A percentile compares a stretch with the other conserved stretches of the same genome.
Evolutionary conservation across 2,113 vertebrate genomes (phyloP).

Genomic region (Otolemur garnettii): DNA sequence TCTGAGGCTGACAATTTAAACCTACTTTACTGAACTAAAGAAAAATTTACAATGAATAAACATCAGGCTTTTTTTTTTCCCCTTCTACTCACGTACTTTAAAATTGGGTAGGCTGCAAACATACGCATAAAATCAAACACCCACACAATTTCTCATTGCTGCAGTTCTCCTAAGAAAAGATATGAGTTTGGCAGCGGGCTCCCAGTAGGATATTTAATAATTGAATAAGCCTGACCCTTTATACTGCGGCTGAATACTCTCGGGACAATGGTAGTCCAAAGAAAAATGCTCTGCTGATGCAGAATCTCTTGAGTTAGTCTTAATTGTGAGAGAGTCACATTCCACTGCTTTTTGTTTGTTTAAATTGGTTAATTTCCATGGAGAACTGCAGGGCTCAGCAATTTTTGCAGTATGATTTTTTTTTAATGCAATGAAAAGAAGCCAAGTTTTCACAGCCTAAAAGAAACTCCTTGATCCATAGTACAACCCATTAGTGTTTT

Average conservation of each 20-base stretch:
- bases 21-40: slow-evolving; percentile 15
- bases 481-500: slow-evolving; percentile 56
- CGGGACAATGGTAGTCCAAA: slow-evolving; percentile 21
- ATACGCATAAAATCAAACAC: slow-evolving; percentile 71
- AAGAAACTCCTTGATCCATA: slow-evolving; percentile 63
- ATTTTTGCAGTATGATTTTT: slow-evolving; percentile 46
- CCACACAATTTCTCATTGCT: slow-evolving; percentile 49
- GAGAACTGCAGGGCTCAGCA: slow-evolving; percentile 62
- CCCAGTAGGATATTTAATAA: slow-evolving; percentile 73
- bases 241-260: slow-evolving; percentile 50
- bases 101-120: slow-evolving; percentile 58
- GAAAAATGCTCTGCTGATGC: slow-evolving; percentile 66
- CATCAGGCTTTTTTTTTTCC: slow-evolving; percentile 19
- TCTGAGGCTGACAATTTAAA: slow-evolving; percentile 39
- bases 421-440: slow-evolving; percentile 69
- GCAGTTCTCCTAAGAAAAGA: slow-evolving; percentile 60
- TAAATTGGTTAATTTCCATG: slow-evolving; percentile 80
- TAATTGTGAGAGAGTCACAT: slow-evolving; percentile 77
- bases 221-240: slow-evolving; percentile 62
- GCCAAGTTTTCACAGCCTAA: slow-evolving; percentile 66
- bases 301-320: slow-evolving; percentile 63
- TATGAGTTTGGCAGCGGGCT: slow-evolving; percentile 44
- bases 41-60: slow-evolving; percentile 65
- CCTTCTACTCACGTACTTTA: slow-evolving; percentile 45
- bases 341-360: slow-evolving; percentile 74